Percentiles rank a stretch among this genome's conserved stretches.
phyloP scores from a whole-genome alignment of 2,113 vertebrate genomes.

The Murina feae region DNA sequence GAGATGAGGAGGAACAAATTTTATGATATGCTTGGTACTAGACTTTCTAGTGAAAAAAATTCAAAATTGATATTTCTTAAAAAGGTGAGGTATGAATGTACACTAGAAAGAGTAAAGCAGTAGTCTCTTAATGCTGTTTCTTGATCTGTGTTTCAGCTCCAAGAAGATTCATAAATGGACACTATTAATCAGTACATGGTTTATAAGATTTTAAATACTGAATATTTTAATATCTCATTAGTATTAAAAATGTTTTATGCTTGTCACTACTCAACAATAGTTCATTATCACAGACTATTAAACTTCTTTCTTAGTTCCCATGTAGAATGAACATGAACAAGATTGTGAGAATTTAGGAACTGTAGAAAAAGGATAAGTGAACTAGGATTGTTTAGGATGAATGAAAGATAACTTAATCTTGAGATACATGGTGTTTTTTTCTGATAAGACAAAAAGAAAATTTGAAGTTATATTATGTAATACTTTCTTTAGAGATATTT shows the following conservation, averaged over 20 bases:
- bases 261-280: background rate
- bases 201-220: no score
- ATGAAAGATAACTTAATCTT: conserved; percentile 32
- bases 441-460: conserved; percentile 23
- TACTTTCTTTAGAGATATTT: conserved; percentile 15
- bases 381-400: conserved; percentile 10
- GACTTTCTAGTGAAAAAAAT: background rate
- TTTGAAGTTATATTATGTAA: background rate
- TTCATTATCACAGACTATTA: background rate
- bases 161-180: background rate
- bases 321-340: background rate
- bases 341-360: conserved; percentile 5
- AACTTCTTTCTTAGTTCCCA: background rate
- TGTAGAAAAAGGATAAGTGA: conserved; percentile 6
- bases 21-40: background rate
- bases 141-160: background rate
- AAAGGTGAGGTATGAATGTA: background rate
- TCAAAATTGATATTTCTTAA: background rate
- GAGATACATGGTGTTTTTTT: background rate
- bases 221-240: background rate
- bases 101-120: background rate
- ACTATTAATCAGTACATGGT: no score
- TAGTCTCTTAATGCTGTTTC: background rate
- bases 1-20: background rate
- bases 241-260: background rate